Percentiles rank a stretch among this genome's conserved stretches.
These are phyloP conservation scores for Laothoe populi DNA, from an alignment of 2,888 invertebrate genomes.

Conservation along the genomic window DNA sequence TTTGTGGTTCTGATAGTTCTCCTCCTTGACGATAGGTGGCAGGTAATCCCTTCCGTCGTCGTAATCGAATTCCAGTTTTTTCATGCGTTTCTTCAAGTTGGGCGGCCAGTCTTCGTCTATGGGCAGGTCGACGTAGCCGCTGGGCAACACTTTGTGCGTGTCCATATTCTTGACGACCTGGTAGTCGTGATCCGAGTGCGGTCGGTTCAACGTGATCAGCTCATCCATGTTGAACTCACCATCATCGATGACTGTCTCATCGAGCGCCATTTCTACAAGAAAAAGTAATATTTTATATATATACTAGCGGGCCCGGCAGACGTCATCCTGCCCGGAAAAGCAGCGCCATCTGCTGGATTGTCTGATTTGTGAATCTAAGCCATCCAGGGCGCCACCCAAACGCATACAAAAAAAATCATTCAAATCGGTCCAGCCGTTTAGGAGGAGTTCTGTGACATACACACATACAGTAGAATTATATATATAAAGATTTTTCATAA, in stretches of 20 bases:
- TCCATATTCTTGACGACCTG: conserved; percentile 70
- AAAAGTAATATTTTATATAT: conserved; percentile 10
- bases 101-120: conserved; percentile 86
- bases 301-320: too few species aligned
- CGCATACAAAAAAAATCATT: too few species aligned
- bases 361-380: too few species aligned
- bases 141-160: conserved; percentile 55
- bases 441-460: too few species aligned
- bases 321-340: too few species aligned
- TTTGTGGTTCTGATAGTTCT: conserved; percentile 71
- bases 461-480: too few species aligned
- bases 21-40: conserved; percentile 71
- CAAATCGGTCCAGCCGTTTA: too few species aligned
- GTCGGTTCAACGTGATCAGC: conserved; percentile 82
- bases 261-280: conserved; percentile 67
- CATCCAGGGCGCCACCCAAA: too few species aligned
- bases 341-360: too few species aligned
- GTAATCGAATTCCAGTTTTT: conserved; percentile 73
- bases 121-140: conserved; percentile 83
- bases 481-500: too few species aligned
- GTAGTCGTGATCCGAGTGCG: conserved; percentile 80
- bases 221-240: conserved; percentile 87
- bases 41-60: conserved; percentile 72
- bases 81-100: conserved; percentile 77
- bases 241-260: conserved; percentile 82